A percentile compares a stretch with the other conserved stretches of the same genome.
phyloP scores from a whole-genome alignment of 92 coral and sea anemone genomes.

The Diadumene lineata region DNA sequence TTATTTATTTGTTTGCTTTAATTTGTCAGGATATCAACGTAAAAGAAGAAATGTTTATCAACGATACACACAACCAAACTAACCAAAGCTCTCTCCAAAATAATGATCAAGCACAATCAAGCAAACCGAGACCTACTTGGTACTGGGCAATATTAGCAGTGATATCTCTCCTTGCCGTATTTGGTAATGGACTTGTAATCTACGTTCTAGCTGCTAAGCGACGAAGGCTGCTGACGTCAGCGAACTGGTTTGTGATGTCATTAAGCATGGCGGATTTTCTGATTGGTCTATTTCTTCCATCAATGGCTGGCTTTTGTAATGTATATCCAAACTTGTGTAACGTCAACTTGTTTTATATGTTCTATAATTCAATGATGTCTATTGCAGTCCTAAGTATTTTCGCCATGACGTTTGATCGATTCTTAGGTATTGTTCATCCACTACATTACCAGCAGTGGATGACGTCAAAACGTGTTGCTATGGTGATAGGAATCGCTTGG shows the following conservation, averaged over 20 bases:
- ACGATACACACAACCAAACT: background rate
- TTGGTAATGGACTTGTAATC: constrained; percentile 36
- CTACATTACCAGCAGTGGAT: constrained; percentile 38
- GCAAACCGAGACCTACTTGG: constrained; percentile 7
- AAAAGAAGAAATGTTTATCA: background rate
- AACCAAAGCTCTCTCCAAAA: background rate
- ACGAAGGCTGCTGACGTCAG: constrained; percentile 37
- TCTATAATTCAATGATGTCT: constrained; percentile 45
- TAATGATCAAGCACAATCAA: background rate
- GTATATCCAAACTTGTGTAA: constrained; percentile 6
- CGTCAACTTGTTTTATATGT: constrained; percentile 2
- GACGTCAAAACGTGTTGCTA: constrained; percentile 26
- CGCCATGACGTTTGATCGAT: constrained; percentile 58
- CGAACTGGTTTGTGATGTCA: constrained; percentile 42
- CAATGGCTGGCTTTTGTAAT: constrained; percentile 29
- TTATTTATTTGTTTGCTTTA: no score
- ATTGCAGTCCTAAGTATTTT: constrained; percentile 48
- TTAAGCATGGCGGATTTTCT: constrained; percentile 28
- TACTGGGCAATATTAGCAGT: constrained; percentile 1
- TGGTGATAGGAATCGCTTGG: constrained; percentile 44
- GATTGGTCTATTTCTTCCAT: constrained; percentile 28
- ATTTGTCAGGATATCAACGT: no score
- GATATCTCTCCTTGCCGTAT: constrained; percentile 12
- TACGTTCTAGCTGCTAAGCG: constrained; percentile 26
- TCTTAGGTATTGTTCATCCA: constrained; percentile 54